These are phyloP conservation scores for Acanthosepion pharaonis DNA, from an alignment of 2,888 invertebrate genomes.

Conservation along the genomic window DNA sequence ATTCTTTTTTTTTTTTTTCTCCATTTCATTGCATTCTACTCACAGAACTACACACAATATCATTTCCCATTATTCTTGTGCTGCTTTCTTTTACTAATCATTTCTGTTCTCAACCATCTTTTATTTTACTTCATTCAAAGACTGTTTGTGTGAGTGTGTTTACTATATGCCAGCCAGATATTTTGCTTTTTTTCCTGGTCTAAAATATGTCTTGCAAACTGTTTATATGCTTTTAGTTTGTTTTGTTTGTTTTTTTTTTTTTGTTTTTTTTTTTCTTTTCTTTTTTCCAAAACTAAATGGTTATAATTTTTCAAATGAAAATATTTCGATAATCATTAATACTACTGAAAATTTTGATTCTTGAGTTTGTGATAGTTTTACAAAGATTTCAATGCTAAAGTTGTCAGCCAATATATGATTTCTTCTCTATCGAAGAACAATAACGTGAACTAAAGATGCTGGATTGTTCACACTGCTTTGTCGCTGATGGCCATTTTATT, in stretches of 20 bases:
- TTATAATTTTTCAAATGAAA: background rate
- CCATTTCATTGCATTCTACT: background rate
- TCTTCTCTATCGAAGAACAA: background rate
- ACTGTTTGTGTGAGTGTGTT: background rate
- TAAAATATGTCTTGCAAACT: background rate
- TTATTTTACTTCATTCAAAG: constrained; percentile 15
- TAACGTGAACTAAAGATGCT: background rate
- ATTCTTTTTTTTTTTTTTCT: background rate
- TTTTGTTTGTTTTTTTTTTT: background rate
- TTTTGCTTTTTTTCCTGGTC: constrained; percentile 4
- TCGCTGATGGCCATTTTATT: background rate
- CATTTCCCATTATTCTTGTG: background rate
- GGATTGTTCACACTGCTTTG: constrained; percentile 33
- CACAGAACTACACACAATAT: background rate
- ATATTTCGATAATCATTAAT: background rate
- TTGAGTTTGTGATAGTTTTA: background rate
- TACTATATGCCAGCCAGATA: constrained; percentile 33
- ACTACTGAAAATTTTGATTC: background rate
- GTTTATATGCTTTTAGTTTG: background rate
- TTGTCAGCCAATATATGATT: too few relatives aligned
- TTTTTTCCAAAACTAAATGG: background rate
- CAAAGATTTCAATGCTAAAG: background rate
- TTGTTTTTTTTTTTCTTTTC: background rate
- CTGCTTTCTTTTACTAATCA: constrained; percentile 24
- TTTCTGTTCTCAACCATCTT: background rate